A percentile compares a stretch with the other conserved stretches of the same genome.
Conservation (phyloP, 2,797 vertebrate species). For the Echiichthys vipera region DNA sequence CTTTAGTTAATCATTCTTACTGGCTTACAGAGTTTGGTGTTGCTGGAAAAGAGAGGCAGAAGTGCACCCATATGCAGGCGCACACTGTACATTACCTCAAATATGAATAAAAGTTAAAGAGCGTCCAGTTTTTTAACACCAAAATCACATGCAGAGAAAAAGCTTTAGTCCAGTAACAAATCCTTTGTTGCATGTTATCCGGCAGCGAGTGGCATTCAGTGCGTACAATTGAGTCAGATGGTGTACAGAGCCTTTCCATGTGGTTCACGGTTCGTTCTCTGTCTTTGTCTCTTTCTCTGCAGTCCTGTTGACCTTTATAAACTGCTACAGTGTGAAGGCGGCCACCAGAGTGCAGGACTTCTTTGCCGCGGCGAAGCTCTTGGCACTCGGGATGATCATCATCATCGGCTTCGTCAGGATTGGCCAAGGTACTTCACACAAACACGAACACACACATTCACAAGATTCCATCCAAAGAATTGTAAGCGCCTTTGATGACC, state of each 20-base stretch:
- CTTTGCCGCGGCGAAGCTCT: conserved; percentile 94
- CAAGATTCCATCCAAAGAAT: background rate
- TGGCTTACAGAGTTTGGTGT: conserved; percentile 38
- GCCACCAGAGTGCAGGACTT: conserved; percentile 96
- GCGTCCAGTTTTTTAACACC: background rate
- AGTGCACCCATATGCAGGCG: background rate
- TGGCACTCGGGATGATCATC: conserved; percentile 93
- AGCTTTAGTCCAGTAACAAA: background rate
- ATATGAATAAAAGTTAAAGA: background rate
- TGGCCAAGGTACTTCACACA: conserved; percentile 65
- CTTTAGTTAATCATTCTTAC: conserved; percentile 79
- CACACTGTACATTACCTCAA: background rate
- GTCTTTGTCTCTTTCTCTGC: conserved; percentile 29
- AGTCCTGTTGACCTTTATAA: conserved; percentile 94
- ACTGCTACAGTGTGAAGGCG: conserved; percentile 97
- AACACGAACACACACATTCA: background rate
- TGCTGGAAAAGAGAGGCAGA: conserved; percentile 6
- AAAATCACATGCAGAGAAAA: background rate
- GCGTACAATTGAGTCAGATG: background rate
- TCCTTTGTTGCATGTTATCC: background rate
- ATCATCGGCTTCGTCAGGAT: conserved; percentile 91
- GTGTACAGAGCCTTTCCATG: background rate
- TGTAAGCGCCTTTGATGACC: too few species aligned
- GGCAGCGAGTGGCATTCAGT: background rate
- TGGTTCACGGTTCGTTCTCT: background rate